These are phyloP conservation scores for Tragopan temminckii DNA, from an alignment of 2,797 vertebrate species.

Conservation along the genomic window DNA sequence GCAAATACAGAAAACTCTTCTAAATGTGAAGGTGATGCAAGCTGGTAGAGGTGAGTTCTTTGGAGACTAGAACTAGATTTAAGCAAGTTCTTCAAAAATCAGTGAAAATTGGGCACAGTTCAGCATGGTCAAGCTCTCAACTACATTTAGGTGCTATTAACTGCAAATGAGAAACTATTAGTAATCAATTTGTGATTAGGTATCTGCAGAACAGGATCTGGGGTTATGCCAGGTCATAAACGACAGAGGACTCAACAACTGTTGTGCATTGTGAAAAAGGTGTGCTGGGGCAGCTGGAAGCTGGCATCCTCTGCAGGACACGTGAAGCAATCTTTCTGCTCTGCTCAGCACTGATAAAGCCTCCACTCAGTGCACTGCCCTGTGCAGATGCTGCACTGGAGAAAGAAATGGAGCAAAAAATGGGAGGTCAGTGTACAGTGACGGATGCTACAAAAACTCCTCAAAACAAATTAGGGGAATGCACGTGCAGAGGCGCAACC, in stretches of 20 bases:
- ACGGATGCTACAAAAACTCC: not conserved
- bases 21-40: not conserved
- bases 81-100: not conserved
- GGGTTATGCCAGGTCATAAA: not conserved
- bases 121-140: not conserved
- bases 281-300: not conserved
- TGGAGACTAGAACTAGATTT: too few species aligned
- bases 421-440: not conserved
- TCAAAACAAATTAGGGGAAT: not conserved
- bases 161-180: not conserved
- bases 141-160: not conserved
- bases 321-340: not conserved
- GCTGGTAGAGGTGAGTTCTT: not conserved
- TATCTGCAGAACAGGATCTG: not conserved
- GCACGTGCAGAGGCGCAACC: not conserved
- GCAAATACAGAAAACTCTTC: not conserved
- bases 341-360: not conserved
- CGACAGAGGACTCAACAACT: not conserved
- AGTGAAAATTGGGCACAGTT: not conserved
- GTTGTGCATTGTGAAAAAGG: not conserved
- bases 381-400: fast-evolving
- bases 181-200: not conserved
- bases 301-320: not conserved
- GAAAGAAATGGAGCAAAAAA: not conserved
- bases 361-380: fast-evolving